phyloP scores from a whole-genome alignment of 2,113 vertebrate species.

The Arothron firmamentum region DNA sequence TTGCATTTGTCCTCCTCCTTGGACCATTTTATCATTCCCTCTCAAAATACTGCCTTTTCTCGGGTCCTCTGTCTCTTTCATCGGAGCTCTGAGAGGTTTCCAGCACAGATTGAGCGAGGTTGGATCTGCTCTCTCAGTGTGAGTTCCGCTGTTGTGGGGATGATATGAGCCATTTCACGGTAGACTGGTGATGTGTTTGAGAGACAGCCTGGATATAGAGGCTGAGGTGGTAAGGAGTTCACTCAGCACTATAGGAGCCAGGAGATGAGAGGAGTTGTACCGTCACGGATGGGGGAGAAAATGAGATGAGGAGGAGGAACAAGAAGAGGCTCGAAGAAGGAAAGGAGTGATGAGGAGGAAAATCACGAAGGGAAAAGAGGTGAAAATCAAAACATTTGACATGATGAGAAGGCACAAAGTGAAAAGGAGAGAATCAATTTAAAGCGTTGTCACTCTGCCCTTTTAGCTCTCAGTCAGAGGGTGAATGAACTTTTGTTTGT shows the following conservation, averaged over 20 bases:
- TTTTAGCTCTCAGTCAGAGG: too few relatives aligned
- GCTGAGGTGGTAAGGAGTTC: conserved; percentile 30
- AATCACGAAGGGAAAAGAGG: background rate
- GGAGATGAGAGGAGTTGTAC: conserved; percentile 31
- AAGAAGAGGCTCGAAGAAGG: conserved; percentile 8
- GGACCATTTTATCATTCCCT: background rate
- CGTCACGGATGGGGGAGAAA: conserved; percentile 41
- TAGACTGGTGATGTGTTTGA: conserved; percentile 47
- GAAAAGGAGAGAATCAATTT: too few relatives aligned
- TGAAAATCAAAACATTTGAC: background rate
- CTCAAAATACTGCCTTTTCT: background rate
- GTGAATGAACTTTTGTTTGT: too few relatives aligned
- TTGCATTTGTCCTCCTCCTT: background rate
- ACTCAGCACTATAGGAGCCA: conserved; percentile 39
- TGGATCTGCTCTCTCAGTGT: conserved; percentile 38
- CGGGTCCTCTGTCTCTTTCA: conserved; percentile 4
- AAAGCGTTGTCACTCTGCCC: too few relatives aligned
- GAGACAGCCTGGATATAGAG: conserved; percentile 8
- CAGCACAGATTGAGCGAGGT: conserved; percentile 23
- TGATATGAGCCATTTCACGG: conserved; percentile 65
- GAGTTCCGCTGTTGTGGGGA: conserved; percentile 49
- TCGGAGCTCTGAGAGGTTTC: conserved; percentile 41
- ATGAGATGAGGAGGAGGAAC: conserved; percentile 44
- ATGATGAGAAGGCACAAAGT: too few relatives aligned
- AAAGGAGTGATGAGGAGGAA: background rate